Evolutionary conservation across 2,797 vertebrate genomes (phyloP).

Genomic region (Okamejei kenojei): DNA sequence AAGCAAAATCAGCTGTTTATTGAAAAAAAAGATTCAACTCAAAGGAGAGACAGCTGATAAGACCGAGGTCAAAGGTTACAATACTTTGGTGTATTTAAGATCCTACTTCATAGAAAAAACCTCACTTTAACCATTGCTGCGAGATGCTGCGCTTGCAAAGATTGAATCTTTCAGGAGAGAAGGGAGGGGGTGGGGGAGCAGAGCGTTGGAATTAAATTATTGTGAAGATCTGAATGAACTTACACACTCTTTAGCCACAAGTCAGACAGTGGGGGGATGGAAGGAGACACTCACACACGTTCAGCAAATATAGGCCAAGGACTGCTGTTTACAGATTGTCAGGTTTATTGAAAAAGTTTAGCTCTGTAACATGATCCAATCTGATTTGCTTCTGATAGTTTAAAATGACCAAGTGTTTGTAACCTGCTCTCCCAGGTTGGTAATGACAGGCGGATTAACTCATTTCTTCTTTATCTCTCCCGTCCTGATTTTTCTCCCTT

Average conservation of each 20-base stretch:
- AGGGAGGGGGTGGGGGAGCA: background rate
- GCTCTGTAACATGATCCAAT: constrained; percentile 53
- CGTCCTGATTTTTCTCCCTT: background rate
- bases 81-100: background rate
- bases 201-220: background rate
- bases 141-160: background rate
- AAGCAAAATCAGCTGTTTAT: background rate
- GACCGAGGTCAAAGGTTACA: background rate
- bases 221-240: constrained; percentile 23
- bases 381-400: constrained; percentile 48
- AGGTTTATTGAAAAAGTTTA: constrained; percentile 43
- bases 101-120: background rate
- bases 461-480: constrained; percentile 18
- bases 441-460: constrained; percentile 40
- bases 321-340: constrained; percentile 32
- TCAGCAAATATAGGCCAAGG: constrained; percentile 31
- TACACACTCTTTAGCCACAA: constrained; percentile 23
- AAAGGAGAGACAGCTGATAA: background rate
- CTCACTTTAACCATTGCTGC: background rate
- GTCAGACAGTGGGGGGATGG: background rate
- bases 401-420: constrained; percentile 45
- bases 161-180: background rate
- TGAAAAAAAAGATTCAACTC: background rate
- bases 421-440: constrained; percentile 47
- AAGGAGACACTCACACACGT: background rate